These are phyloP conservation scores for Rhodinocichla rosea DNA, from an alignment of 2,113 vertebrate species.

Conservation along the genomic window DNA sequence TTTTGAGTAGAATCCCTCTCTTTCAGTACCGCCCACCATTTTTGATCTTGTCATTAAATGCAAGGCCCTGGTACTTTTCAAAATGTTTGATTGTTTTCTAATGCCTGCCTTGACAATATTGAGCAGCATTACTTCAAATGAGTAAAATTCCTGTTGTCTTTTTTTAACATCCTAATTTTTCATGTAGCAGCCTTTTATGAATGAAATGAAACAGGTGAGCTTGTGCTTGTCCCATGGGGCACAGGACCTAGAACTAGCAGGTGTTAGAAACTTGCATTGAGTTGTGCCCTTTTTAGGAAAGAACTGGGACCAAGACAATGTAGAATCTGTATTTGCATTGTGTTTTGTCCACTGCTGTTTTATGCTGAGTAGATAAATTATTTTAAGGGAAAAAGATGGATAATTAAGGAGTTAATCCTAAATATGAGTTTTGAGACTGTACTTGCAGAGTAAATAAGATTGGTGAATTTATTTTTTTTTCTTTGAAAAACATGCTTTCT, in stretches of 20 bases:
- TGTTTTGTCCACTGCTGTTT: neutral
- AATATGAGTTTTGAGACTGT: neutral
- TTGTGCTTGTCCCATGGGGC: neutral
- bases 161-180: neutral
- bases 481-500: neutral
- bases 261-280: neutral
- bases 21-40: neutral
- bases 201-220: neutral
- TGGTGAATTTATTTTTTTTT: neutral
- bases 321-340: neutral
- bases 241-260: neutral
- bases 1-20: slow-evolving; percentile 23
- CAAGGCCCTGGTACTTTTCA: neutral
- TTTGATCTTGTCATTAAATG: slow-evolving; percentile 34
- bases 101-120: neutral
- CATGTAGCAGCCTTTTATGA: neutral
- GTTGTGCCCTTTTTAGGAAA: neutral
- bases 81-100: neutral
- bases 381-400: neutral
- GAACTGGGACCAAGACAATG: neutral
- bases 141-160: neutral
- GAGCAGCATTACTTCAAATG: slow-evolving; percentile 2
- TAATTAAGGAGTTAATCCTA: neutral
- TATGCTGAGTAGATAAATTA: neutral
- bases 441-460: neutral